Evolutionary conservation across 2,888 invertebrate genomes (phyloP), one percentile per base, ranked within the genome.

Genomic region (Leucoma salicis): DNA sequence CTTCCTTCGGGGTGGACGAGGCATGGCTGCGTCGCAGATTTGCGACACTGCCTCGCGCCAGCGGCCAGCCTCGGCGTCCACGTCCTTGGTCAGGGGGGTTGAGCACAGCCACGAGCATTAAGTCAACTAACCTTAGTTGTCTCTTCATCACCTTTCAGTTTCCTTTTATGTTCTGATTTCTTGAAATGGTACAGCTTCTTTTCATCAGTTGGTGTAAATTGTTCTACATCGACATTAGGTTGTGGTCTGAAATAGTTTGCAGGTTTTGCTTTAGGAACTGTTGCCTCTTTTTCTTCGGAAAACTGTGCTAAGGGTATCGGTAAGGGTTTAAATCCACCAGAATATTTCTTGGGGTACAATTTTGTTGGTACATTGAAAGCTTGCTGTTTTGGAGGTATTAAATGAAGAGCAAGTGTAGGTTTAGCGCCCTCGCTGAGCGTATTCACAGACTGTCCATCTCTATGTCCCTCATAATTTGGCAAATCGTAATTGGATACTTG

Each of bases 341-440:
- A 71, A 66, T 84, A 92, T 64, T 93, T 93, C 66, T 92, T 93
- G 0, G 92, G 92, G 57, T 90, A 92, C 14, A 84, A 59, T 58
- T 88, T 88, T 13, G 92, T 92, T 2, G 92, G 92, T 14, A 74
- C 68, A 52, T 88, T 76, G 54, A 69, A 72, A 57, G 53, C 64
- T 67, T 62, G 32, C 10, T 32, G 63, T 54, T 64, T 82, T 42
- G 71, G 87, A 6, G 81, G 78, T 27, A 69, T 70, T 2, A 82
- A 68, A 53, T 78, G 77, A 43, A 81, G 55, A 11, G 78, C 53
- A 32, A 78, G 59, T 40, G 57, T 82, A 57, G 66, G 81, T 59
- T 77, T 80, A 55, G 63, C 82, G 66, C 64, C 73, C 21, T 73
- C 59, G 7, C 65, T 39, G 24, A 52, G 57, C 42, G 59, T 57